These are phyloP conservation scores for Avahi laniger DNA, from an alignment of 2,797 vertebrate species.

Conservation along the genomic window DNA sequence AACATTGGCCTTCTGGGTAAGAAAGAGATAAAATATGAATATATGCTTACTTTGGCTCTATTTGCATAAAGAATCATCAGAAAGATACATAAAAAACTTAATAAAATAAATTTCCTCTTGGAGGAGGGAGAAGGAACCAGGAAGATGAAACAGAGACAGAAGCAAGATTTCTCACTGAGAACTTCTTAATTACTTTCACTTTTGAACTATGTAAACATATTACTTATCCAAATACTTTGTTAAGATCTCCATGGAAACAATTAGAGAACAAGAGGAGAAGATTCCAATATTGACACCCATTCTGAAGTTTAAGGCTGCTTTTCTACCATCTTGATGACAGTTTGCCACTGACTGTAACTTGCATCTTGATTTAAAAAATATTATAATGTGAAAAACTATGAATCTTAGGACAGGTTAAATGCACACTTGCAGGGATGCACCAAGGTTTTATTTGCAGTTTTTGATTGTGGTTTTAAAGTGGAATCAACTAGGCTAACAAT, in stretches of 20 bases:
- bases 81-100: neutral
- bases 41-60: neutral
- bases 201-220: neutral
- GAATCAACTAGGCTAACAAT: neutral
- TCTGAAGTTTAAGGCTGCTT: neutral
- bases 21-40: neutral
- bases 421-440: neutral
- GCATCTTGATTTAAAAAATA: neutral
- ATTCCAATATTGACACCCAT: neutral
- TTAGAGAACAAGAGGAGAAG: neutral
- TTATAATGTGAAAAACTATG: neutral
- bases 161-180: neutral
- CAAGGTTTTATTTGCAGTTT: neutral
- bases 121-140: neutral
- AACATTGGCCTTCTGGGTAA: neutral
- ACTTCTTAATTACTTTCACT: neutral
- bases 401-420: neutral
- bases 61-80: neutral
- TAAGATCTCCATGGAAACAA: slow-evolving; percentile 33
- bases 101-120: neutral
- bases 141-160: neutral
- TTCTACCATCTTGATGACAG: neutral
- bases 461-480: neutral
- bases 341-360: neutral
- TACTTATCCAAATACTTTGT: neutral